Percentiles rank a stretch among this genome's conserved stretches.
These are phyloP conservation scores for Phyllostomus discolor DNA, from an alignment of 2,113 vertebrate genomes.

Conservation along the genomic window DNA sequence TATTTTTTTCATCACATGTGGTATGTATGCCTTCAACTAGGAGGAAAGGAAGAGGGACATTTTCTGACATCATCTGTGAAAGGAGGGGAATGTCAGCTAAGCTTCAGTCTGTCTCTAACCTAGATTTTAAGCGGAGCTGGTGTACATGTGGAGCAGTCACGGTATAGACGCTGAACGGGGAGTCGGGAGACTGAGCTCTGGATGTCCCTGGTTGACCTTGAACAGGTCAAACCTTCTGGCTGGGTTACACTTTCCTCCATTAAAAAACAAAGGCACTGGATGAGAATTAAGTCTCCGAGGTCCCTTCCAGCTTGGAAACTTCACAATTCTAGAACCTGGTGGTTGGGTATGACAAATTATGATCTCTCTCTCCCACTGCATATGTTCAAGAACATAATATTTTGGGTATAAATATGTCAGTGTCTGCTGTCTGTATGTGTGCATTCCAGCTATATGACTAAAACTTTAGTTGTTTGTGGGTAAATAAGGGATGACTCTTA, in stretches of 20 bases:
- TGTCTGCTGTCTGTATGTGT: conserved; percentile 53
- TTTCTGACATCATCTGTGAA: background rate
- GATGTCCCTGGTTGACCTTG: background rate
- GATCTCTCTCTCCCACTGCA: conserved; percentile 59
- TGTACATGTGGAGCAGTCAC: background rate
- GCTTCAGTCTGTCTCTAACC: background rate
- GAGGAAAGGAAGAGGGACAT: background rate
- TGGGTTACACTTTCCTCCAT: background rate
- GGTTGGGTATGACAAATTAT: conserved; percentile 62
- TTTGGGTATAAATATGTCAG: conserved; percentile 64
- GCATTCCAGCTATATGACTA: conserved; percentile 61
- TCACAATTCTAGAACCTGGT: conserved; percentile 40
- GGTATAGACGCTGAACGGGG: background rate
- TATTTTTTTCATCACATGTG: background rate
- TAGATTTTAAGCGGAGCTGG: background rate
- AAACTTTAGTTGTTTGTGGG: conserved; percentile 62
- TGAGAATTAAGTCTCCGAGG: background rate
- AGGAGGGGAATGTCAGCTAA: background rate
- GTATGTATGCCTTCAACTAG: background rate
- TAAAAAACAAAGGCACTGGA: background rate
- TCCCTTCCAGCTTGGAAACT: conserved; percentile 22
- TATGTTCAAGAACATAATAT: conserved; percentile 52
- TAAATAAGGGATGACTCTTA: conserved; percentile 57
- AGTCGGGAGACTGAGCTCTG: background rate
- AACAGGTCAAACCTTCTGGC: background rate